These are phyloP conservation scores for Drosophila oshimai DNA, from an alignment of 1,140 invertebrate genomes.

Conservation along the genomic window DNA sequence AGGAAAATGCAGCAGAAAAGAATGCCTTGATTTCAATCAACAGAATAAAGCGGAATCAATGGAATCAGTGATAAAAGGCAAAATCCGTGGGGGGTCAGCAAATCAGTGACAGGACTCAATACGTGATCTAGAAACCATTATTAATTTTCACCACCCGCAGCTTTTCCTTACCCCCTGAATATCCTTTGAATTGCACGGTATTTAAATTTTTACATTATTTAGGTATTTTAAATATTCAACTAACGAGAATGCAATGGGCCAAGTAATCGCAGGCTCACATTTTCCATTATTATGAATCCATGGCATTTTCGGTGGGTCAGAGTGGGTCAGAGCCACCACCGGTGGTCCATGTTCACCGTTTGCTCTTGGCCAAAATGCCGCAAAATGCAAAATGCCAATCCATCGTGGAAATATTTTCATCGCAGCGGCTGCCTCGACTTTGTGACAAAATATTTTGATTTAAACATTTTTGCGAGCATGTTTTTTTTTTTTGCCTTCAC, in stretches of 20 bases:
- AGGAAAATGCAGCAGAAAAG: neutral
- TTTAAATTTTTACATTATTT: neutral
- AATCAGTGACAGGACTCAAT: neutral
- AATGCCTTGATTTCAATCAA: neutral
- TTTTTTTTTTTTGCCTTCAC: constrained; percentile 4
- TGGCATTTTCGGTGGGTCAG: constrained; percentile 2
- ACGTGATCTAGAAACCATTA: neutral
- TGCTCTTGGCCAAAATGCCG: constrained; percentile 1
- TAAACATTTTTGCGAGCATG: constrained; percentile 20
- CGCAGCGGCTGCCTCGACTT: constrained; percentile 2
- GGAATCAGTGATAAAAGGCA: neutral
- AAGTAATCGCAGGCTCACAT: constrained; percentile 4
- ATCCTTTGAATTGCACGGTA: neutral
- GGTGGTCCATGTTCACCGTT: too few relatives aligned
- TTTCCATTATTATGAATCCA: constrained; percentile 2
- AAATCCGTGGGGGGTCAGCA: neutral
- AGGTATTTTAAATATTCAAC: neutral
- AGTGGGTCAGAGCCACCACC: neutral
- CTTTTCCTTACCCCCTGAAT: neutral
- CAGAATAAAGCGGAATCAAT: neutral
- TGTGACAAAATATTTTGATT: constrained; percentile 49
- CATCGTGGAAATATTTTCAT: constrained; percentile 33
- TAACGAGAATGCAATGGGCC: neutral
- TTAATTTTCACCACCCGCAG: neutral
- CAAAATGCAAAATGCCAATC: constrained; percentile 41